Percentiles rank a stretch among this genome's conserved stretches.
Evolutionary conservation across 2,113 vertebrate species (phyloP).

Genomic region (Hirundichthys speculiger): DNA sequence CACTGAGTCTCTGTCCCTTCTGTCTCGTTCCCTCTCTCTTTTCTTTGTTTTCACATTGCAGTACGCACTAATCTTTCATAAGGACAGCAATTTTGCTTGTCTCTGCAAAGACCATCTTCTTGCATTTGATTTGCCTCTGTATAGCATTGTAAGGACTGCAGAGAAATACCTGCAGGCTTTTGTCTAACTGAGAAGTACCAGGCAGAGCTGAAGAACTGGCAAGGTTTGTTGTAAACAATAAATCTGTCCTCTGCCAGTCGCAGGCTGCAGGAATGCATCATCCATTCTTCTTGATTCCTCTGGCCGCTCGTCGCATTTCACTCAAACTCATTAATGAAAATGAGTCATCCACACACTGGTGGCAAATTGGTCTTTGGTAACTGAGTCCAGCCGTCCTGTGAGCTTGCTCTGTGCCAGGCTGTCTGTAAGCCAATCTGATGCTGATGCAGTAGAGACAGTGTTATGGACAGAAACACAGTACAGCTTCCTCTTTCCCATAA

Average conservation of each 20-base stretch:
- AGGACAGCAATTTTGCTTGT: conserved; percentile 38
- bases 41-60: conserved; percentile 66
- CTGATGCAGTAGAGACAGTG: conserved; percentile 73
- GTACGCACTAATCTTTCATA: conserved; percentile 44
- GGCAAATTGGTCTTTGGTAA: conserved; percentile 45
- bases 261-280: conserved; percentile 37
- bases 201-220: conserved; percentile 37
- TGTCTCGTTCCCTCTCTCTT: conserved; percentile 39
- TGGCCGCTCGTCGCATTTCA: conserved; percentile 42
- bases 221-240: conserved; percentile 50
- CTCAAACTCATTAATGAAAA: conserved; percentile 66
- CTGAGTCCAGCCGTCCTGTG: conserved; percentile 45
- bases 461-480: conserved; percentile 55
- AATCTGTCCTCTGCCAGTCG: conserved; percentile 48
- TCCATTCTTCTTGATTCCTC: conserved; percentile 48
- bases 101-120: conserved; percentile 27
- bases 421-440: conserved; percentile 75
- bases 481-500: conserved; percentile 34
- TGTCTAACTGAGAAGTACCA: conserved; percentile 48
- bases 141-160: conserved; percentile 49
- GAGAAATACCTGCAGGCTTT: conserved; percentile 60
- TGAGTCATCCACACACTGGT: conserved; percentile 67
- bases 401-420: conserved; percentile 59
- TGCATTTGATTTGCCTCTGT: conserved; percentile 17
- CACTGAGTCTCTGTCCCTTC: conserved; percentile 52